Evolutionary conservation across 2,113 vertebrate genomes (phyloP).

Genomic region (Synchiropus splendidus): DNA sequence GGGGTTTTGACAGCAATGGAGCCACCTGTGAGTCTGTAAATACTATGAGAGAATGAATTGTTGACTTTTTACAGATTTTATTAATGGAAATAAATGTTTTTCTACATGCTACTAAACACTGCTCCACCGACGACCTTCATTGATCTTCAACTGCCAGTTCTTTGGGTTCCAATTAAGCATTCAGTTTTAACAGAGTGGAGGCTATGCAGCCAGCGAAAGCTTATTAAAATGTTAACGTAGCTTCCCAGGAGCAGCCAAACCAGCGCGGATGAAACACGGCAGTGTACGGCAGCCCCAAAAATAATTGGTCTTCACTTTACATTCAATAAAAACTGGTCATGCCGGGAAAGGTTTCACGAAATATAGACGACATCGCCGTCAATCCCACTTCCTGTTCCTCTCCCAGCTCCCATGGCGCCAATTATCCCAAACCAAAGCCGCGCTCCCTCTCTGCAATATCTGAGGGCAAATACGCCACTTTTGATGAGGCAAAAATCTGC

Average conservation of each 20-base stretch:
- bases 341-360: constrained; percentile 11
- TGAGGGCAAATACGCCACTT: constrained; percentile 25
- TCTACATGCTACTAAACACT: constrained; percentile 14
- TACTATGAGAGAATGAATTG: constrained; percentile 23
- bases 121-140: too few relatives aligned
- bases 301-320: too few relatives aligned
- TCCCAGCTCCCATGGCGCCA: constrained; percentile 26
- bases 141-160: not conserved
- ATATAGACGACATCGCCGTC: constrained; percentile 23
- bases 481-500: constrained; percentile 29
- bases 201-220: too few relatives aligned
- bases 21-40: constrained; percentile 17
- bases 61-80: constrained; percentile 21
- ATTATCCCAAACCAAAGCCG: constrained; percentile 22
- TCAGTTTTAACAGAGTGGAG: not conserved
- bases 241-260: too few relatives aligned
- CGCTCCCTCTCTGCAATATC: constrained; percentile 3
- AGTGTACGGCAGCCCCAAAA: too few relatives aligned
- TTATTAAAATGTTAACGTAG: too few relatives aligned
- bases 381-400: constrained; percentile 17
- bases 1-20: too few relatives aligned
- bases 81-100: constrained; percentile 17
- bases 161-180: not conserved
- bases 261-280: too few relatives aligned
- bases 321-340: not conserved